phyloP scores from a whole-genome alignment of 2,113 vertebrate species.

The Bubalus kerabau region DNA sequence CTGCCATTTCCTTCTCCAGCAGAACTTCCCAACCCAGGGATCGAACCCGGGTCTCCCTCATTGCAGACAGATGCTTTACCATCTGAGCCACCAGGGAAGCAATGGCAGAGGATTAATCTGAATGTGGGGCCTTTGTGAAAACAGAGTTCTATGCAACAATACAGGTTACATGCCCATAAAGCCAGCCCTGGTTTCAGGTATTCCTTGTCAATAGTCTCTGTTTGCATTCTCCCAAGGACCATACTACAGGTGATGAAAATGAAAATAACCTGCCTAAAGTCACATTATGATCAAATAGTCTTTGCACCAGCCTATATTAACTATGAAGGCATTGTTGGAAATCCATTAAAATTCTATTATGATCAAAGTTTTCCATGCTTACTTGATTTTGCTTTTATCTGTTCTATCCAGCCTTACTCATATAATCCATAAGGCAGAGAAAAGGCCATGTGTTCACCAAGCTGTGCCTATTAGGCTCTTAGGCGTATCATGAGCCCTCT shows the following conservation, averaged over 20 bases:
- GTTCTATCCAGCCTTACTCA: not conserved
- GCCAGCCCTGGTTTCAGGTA: not conserved
- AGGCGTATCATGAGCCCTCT: not conserved
- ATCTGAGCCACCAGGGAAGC: too few relatives aligned
- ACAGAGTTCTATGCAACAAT: not conserved
- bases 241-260: not conserved
- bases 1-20: too few relatives aligned
- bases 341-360: slow-evolving; percentile 36
- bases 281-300: not conserved
- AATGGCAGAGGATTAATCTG: not conserved
- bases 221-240: not conserved
- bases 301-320: not conserved
- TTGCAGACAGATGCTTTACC: too few relatives aligned
- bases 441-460: not conserved
- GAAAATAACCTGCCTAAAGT: not conserved
- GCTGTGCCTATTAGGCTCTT: not conserved
- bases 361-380: not conserved
- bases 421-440: not conserved
- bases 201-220: not conserved
- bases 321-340: not conserved
- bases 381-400: slow-evolving; percentile 27
- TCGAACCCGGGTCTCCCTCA: too few relatives aligned
- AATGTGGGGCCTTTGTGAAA: not conserved
- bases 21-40: too few relatives aligned
- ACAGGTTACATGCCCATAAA: not conserved